phyloP scores from a whole-genome alignment of 2,797 vertebrate species.

The Falco biarmicus region DNA sequence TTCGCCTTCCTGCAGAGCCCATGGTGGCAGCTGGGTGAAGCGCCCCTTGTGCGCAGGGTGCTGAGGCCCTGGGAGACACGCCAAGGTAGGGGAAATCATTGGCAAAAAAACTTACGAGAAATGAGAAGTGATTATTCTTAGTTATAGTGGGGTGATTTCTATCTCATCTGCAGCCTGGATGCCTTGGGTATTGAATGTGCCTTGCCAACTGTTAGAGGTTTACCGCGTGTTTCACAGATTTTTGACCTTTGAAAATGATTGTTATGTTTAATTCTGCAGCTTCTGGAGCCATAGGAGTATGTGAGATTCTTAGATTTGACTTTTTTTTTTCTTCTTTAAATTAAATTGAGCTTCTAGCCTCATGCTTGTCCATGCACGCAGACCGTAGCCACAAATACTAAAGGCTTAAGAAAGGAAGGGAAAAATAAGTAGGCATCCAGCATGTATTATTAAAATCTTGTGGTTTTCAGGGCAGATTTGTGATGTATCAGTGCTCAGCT shows the following conservation, averaged over 20 bases:
- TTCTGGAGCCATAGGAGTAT: not conserved
- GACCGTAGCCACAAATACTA: not conserved
- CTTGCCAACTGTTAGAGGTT: not conserved
- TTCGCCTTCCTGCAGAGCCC: not conserved
- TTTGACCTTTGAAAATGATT: not conserved
- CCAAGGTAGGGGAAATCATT: not conserved
- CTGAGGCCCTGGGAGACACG: rapidly evolving
- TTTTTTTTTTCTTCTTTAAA: not conserved
- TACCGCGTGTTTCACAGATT: not conserved
- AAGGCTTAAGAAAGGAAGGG: not conserved
- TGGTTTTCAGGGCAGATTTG: not conserved
- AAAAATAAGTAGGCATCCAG: not conserved
- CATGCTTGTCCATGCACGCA: not conserved
- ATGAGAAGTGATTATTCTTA: not conserved
- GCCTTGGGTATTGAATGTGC: not conserved
- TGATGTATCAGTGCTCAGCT: not conserved
- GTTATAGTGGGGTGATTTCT: not conserved
- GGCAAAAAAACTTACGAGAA: not conserved
- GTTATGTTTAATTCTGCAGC: not conserved
- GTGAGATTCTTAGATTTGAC: not conserved
- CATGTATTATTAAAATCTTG: not conserved
- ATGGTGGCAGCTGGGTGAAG: rapidly evolving
- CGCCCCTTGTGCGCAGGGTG: not conserved
- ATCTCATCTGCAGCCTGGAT: not conserved
- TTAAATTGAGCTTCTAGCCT: not conserved